A percentile compares a stretch with the other conserved stretches of the same genome.
Conservation (phyloP, 1,140 invertebrate species). For the Drosophila leontia region DNA sequence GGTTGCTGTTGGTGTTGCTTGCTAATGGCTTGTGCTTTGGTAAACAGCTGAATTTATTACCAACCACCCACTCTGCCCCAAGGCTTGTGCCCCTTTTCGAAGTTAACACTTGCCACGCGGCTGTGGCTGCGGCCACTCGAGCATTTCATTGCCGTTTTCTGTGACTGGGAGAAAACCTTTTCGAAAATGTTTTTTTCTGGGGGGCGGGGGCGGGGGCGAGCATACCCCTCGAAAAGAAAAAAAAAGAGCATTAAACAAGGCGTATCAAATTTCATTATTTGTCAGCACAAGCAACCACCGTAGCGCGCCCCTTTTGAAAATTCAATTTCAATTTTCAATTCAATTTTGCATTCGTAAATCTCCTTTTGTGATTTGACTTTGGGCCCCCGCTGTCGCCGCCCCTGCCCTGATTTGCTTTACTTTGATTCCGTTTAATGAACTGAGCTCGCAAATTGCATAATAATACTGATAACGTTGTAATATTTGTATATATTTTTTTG, state of each 20-base stretch:
- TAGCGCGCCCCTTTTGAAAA: conserved; percentile 33
- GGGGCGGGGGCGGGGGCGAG: neutral
- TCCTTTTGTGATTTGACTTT: conserved; percentile 72
- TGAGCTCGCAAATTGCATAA: conserved; percentile 67
- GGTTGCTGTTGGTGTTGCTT: conserved; percentile 68
- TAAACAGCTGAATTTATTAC: conserved; percentile 83
- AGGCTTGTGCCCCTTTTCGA: conserved; percentile 23
- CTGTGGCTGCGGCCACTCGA: conserved; percentile 79
- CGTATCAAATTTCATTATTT: conserved; percentile 85
- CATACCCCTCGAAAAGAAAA: conserved; percentile 19
- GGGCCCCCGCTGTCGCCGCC: neutral
- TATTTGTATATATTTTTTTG: conserved; percentile 24
- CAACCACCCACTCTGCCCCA: conserved; percentile 2
- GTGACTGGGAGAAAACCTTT: conserved; percentile 3
- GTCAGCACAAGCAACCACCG: conserved; percentile 47
- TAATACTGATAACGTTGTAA: conserved; percentile 35
- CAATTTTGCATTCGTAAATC: conserved; percentile 73
- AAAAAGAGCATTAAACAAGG: conserved; percentile 84
- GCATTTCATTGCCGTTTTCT: conserved; percentile 73
- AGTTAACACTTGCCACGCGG: conserved; percentile 82
- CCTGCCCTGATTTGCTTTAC: conserved; percentile 4
- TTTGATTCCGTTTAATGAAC: conserved; percentile 83
- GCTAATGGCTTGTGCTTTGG: conserved; percentile 84
- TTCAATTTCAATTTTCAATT: conserved; percentile 81
- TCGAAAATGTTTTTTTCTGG: neutral